Evolutionary conservation across 2,888 invertebrate species (phyloP).

Genomic region (Caenorhabditis macrosperma): DNA sequence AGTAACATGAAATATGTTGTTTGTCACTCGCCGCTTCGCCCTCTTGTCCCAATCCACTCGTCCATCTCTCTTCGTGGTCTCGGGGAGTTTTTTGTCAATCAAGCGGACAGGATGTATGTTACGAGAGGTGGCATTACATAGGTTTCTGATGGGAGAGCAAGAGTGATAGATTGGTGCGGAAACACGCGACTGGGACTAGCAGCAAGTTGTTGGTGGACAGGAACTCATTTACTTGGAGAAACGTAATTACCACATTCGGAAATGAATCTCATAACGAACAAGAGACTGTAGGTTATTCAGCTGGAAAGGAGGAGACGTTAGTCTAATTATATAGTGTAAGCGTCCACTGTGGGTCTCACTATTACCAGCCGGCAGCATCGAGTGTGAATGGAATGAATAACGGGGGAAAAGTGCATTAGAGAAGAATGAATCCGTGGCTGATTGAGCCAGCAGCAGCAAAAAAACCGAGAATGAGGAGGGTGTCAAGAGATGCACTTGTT

Average conservation of each 20-base stretch:
- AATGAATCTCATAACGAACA: slow-evolving; percentile 17
- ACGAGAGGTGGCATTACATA: slow-evolving; percentile 57
- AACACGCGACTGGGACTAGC: slow-evolving; percentile 20
- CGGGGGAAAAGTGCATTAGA: slow-evolving; percentile 44
- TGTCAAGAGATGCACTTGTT: slow-evolving; percentile 55
- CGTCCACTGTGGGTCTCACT: slow-evolving; percentile 10
- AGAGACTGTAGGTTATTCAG: slow-evolving; percentile 18
- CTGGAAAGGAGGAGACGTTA: slow-evolving; percentile 15
- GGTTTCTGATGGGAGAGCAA: slow-evolving; percentile 49
- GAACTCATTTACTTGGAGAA: too few relatives aligned
- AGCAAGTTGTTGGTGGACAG: background rate
- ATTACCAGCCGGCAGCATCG: slow-evolving; percentile 52
- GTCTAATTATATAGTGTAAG: slow-evolving; percentile 38
- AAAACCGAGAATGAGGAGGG: slow-evolving; percentile 19
- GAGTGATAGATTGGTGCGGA: slow-evolving; percentile 49
- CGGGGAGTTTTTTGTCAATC: slow-evolving; percentile 54
- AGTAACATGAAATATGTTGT: slow-evolving; percentile 56
- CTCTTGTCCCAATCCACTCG: slow-evolving; percentile 2
- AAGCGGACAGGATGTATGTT: slow-evolving; percentile 55
- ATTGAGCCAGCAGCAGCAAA: slow-evolving; percentile 44
- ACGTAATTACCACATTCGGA: slow-evolving; percentile 6
- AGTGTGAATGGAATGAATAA: slow-evolving; percentile 25
- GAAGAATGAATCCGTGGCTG: slow-evolving; percentile 40
- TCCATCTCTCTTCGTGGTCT: slow-evolving; percentile 24
- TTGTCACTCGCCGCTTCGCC: slow-evolving; percentile 36